These are phyloP conservation scores for human DNA, from an alignment of 2,113 vertebrate species.

Conservation along the genomic window DNA sequence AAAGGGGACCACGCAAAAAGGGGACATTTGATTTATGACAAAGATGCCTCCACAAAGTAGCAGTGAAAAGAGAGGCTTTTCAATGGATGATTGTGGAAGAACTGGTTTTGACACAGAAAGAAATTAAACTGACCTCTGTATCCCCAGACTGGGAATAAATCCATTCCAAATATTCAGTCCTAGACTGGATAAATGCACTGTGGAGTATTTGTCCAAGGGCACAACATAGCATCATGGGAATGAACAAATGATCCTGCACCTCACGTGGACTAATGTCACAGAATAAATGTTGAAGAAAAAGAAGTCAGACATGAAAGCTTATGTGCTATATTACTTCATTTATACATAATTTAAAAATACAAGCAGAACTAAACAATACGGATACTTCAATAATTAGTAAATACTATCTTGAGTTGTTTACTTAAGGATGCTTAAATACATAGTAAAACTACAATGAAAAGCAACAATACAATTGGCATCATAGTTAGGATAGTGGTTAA, in stretches of 20 bases:
- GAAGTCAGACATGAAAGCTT: neutral
- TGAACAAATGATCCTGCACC: neutral
- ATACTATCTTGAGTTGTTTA: neutral
- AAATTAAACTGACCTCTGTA: neutral
- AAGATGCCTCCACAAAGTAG: neutral
- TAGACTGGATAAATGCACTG: neutral
- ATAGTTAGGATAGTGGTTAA: neutral
- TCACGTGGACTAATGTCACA: neutral
- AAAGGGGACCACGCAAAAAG: neutral
- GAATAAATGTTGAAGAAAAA: neutral
- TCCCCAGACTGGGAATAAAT: neutral
- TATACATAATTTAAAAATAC: neutral
- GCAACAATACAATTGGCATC: neutral
- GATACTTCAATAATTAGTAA: neutral
- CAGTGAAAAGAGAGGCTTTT: neutral
- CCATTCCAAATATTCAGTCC: neutral
- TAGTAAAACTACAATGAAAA: neutral
- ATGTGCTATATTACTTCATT: neutral
- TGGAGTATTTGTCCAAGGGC: neutral
- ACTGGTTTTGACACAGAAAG: neutral
- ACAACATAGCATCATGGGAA: neutral
- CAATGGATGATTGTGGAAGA: neutral
- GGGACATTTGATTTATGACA: neutral
- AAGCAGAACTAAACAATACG: neutral
- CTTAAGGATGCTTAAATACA: neutral